phyloP scores from a whole-genome alignment of 2,888 invertebrate species.

The Mythimna albipuncta region DNA sequence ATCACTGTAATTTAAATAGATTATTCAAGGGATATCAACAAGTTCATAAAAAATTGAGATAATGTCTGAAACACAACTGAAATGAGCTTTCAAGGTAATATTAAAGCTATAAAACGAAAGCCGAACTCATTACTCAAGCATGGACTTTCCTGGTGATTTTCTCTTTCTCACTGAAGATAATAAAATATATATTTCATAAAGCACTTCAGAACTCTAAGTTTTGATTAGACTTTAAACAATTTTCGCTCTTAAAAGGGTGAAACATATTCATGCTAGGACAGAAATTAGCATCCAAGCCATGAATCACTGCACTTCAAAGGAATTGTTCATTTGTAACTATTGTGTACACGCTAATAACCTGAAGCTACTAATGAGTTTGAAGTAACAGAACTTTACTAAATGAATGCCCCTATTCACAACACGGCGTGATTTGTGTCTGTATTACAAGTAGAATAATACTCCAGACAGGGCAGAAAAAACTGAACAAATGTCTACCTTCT shows the following conservation, averaged over 20 bases:
- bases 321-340: constrained; percentile 68
- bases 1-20: too few species aligned
- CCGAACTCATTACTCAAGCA: constrained; percentile 12
- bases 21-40: background rate
- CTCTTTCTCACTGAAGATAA: constrained; percentile 40
- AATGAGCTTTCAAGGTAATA: constrained; percentile 23
- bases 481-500: constrained; percentile 45
- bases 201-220: constrained; percentile 23
- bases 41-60: background rate
- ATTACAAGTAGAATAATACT: constrained; percentile 27
- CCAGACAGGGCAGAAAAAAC: constrained; percentile 61
- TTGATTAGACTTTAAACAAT: constrained; percentile 14
- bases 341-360: constrained; percentile 74
- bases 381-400: constrained; percentile 61
- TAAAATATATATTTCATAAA: constrained; percentile 42
- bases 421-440: constrained; percentile 48
- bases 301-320: constrained; percentile 75
- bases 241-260: constrained; percentile 14
- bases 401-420: constrained; percentile 60
- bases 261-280: constrained; percentile 7
- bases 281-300: constrained; percentile 53
- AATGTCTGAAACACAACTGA: constrained; percentile 1
- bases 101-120: constrained; percentile 12
- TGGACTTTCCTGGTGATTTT: constrained; percentile 18
- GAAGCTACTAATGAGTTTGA: constrained; percentile 70